Percentiles rank a stretch among this genome's conserved stretches.
phyloP scores from a whole-genome alignment of 1,140 invertebrate genomes.

The Mamestra configurata region DNA sequence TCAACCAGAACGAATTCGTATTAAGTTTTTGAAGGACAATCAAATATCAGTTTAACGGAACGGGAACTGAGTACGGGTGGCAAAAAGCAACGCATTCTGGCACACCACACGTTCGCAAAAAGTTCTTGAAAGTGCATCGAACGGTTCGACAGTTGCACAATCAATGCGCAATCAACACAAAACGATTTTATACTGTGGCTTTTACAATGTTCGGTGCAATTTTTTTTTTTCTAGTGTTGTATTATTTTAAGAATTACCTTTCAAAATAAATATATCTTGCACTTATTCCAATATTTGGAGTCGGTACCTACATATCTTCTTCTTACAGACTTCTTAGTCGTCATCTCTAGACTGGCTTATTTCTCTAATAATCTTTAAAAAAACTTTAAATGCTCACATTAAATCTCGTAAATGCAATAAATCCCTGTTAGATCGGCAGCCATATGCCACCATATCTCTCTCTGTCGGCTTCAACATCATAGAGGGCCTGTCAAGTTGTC shows the following conservation, averaged over 20 bases:
- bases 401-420: background rate
- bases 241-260: background rate
- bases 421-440: too few species aligned
- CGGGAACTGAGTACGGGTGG: slow-evolving; percentile 7
- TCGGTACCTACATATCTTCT: too few species aligned
- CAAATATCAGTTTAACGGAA: slow-evolving; percentile 38
- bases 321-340: too few species aligned
- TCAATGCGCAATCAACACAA: slow-evolving; percentile 48
- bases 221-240: background rate
- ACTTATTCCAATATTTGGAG: too few species aligned
- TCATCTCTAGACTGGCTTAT: too few species aligned
- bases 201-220: slow-evolving; percentile 8
- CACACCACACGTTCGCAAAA: slow-evolving; percentile 34
- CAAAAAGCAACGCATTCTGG: slow-evolving; percentile 40
- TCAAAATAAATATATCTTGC: too few species aligned
- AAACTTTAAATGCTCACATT: background rate
- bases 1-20: background rate
- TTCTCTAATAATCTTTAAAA: too few species aligned
- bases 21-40: slow-evolving; percentile 23
- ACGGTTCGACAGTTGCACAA: slow-evolving; percentile 48
- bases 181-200: slow-evolving; percentile 27
- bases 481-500: background rate
- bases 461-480: background rate
- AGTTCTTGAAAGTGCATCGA: slow-evolving; percentile 45
- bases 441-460: background rate